phyloP scores from a whole-genome alignment of 2,888 invertebrate genomes.

The Heteromyza rotundicornis region DNA sequence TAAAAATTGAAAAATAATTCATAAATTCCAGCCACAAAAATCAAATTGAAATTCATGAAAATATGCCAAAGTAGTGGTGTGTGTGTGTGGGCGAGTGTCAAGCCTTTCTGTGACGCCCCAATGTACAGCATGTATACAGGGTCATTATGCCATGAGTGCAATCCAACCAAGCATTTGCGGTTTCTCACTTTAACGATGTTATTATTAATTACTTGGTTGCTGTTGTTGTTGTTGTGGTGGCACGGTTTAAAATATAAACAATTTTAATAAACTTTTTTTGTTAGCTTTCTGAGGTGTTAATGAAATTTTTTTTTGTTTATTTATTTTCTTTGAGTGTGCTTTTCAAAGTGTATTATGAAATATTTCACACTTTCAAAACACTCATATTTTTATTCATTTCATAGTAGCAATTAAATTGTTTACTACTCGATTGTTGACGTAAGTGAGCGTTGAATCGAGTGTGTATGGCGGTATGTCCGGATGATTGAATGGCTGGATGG shows the following conservation, averaged over 20 bases:
- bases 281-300: background rate
- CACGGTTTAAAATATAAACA: too few species aligned
- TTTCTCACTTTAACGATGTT: background rate
- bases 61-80: background rate
- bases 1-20: too few species aligned
- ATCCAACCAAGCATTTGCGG: background rate
- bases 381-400: background rate
- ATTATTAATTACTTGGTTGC: background rate
- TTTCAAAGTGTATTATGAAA: background rate
- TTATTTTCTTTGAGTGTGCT: background rate
- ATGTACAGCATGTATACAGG: constrained; percentile 1
- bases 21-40: too few species aligned
- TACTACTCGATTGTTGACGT: background rate
- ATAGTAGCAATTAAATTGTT: background rate
- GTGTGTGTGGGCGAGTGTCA: background rate
- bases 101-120: background rate
- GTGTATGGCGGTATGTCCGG: too few species aligned
- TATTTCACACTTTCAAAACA: background rate
- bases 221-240: background rate
- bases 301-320: background rate
- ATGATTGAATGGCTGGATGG: too few species aligned
- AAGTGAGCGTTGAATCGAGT: background rate
- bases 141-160: background rate
- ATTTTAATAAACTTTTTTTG: background rate
- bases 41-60: background rate